Evolutionary conservation across 2,797 vertebrate genomes (phyloP).

Genomic region (Sebastes vulpes): DNA sequence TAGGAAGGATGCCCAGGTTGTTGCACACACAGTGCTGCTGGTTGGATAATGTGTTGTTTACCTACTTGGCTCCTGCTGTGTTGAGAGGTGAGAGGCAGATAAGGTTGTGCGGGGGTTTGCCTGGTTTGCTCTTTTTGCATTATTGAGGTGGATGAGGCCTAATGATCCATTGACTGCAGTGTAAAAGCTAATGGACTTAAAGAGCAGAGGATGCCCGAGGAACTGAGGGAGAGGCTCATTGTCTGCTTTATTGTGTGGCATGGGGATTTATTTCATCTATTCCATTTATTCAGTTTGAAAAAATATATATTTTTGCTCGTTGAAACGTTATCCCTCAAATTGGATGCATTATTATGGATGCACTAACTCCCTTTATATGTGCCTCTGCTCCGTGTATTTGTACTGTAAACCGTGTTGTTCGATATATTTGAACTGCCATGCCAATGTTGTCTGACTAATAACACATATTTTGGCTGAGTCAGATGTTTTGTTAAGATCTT

Average conservation of each 20-base stretch:
- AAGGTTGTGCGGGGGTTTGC: conserved; percentile 44
- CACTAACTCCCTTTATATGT: not conserved
- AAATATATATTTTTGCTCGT: not conserved
- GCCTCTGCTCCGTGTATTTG: not conserved
- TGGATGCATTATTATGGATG: not conserved
- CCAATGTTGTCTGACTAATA: conserved; percentile 22
- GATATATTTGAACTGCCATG: not conserved
- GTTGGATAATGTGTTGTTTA: conserved; percentile 55
- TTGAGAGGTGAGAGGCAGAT: conserved; percentile 55
- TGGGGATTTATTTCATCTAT: not conserved
- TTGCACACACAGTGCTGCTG: conserved; percentile 10
- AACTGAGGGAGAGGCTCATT: not conserved
- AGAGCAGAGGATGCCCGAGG: conserved; percentile 2
- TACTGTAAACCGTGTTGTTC: not conserved
- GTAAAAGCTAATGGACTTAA: conserved; percentile 48
- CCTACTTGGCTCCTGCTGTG: conserved; percentile 58
- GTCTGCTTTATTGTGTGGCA: conserved; percentile 21
- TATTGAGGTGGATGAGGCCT: conserved; percentile 77
- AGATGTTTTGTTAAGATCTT: conserved; percentile 49
- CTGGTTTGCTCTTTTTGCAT: conserved; percentile 81
- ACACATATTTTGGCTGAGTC: conserved; percentile 51
- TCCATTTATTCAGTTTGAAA: not conserved
- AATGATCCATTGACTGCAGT: conserved; percentile 68
- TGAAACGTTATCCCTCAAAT: not conserved
- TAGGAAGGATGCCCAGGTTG: not conserved